Evolutionary conservation across 1,140 invertebrate species (phyloP), one percentile per base, ranked within the genome.

Genomic region (Eriosoma lanigerum): DNA sequence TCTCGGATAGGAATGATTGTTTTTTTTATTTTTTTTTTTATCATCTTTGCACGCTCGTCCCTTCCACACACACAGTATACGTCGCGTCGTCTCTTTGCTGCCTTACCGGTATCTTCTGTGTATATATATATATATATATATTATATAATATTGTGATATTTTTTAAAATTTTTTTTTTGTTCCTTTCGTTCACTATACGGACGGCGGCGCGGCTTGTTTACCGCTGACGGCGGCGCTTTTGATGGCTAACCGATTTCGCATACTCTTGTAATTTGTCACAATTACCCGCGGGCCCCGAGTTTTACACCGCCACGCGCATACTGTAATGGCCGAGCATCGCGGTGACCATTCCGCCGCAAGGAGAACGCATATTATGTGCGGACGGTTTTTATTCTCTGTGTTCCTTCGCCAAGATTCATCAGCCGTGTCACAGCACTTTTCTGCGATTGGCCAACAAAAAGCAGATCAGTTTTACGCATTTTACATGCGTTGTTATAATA

Each of bases 251-350:
- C 75, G 75, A 78, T 78, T 78, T 78, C 75, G 54, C 56, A 48
- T 78, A 32, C 52, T 48, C 75, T 26, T 38, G 75, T 78, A 78
- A 78, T 78, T 78, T 78, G 75, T 78, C 75, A 78, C 75, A 78
- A 78, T 76, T 44, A 58, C 44, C 50, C n/a, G 52, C 46, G 17
- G 13, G 24, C 8, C 15, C 50, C 19, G 70, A 68, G 64, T 70
- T 50, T 70, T 70, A 26, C 46, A 26, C 24, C 48, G 48, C 68
- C 17, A n/a, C n/a, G 17, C 48, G 29, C 48, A 19, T 26, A 50
- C 24, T 12, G 72, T 56, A 56, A 56, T 38, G 72, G 50, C 48
- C 72, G 72, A n/a, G n/a, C n/a, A n/a, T n/a, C 1, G 32, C 72
- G 19, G 38, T 58, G 17, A 50, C 24, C 29, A 66, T 66, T 66